A percentile compares a stretch with the other conserved stretches of the same genome.
Evolutionary conservation across 2,113 vertebrate genomes (phyloP).

Genomic region (Mixornis gularis): DNA sequence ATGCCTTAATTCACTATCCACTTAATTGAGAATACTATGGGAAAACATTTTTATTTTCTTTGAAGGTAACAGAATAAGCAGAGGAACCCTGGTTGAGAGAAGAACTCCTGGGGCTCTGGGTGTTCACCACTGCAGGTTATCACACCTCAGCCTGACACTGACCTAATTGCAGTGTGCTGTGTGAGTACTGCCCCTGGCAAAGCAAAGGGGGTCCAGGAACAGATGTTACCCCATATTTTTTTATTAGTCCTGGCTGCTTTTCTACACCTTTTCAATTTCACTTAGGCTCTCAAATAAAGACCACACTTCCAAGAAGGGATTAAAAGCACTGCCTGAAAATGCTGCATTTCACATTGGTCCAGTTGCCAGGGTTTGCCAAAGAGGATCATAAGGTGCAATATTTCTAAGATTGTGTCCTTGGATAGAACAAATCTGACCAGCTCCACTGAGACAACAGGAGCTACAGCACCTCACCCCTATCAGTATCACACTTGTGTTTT

Average conservation of each 20-base stretch:
- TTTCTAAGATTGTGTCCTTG: not conserved
- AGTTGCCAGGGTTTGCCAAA: not conserved
- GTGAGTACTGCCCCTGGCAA: not conserved
- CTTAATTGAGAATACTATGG: not conserved
- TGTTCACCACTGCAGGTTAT: not conserved
- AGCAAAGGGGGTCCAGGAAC: not conserved
- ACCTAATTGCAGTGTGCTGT: not conserved
- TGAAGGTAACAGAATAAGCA: not conserved
- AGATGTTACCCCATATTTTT: not conserved
- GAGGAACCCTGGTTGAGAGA: not conserved
- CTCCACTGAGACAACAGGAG: not conserved
- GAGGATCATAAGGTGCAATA: not conserved
- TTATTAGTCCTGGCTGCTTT: not conserved
- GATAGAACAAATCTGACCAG: not conserved
- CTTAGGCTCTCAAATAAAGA: not conserved
- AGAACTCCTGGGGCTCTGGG: not conserved
- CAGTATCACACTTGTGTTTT: rapidly evolving
- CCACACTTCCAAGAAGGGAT: not conserved
- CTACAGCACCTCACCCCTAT: not conserved
- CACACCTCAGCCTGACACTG: not conserved
- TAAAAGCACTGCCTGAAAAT: not conserved
- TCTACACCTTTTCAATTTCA: not conserved
- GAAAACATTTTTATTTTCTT: not conserved
- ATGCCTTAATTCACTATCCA: not conserved
- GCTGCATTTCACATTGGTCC: not conserved